Base-by-base conservation (phyloP, 2,888 invertebrate genomes). In the Andrena camellia region DNA sequence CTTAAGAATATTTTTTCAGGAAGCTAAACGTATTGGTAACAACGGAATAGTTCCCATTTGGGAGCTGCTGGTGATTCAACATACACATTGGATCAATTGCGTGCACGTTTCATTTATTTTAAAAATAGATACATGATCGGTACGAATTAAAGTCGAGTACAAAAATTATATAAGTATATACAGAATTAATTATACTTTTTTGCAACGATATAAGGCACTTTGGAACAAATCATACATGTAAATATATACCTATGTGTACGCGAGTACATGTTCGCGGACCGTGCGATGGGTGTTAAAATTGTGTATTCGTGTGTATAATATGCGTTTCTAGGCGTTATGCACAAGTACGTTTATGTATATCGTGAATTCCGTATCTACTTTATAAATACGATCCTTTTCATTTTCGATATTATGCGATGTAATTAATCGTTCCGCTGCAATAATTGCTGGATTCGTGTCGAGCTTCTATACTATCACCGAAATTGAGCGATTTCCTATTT, bases 401-500 rank as follows among this genome's bases (percentile, higher is more conserved):
- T 64, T 31, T 48, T 70, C 26, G 60, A 62, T 81, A 90, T 92
- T 92, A 94, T 90, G 94, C 92, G 87, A 94, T 94, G 82, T 93
- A 94, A 88, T 94, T 94, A 75, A 94, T 94, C 54, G 94, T 94
- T 73, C 94, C 94, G 60, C 94, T 94, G 84, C 94, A 94, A 79
- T 94, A 94, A 88, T 93, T 94, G 85, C 91, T 93, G 78, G 91
- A 86, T 81, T 94, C 94, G 84, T 94, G 94, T 60, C 93, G 90
- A 29, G 89, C 85, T 52, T 94, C 94, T 76, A 93, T 89, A 81
- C 93, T 94, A 73, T 94, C 94, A 23, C 94, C 94, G 75, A 94
- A 94, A 86, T 94, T 94, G 29, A 94, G 87, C 8, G 94, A 94
- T 85, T 94, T 94, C 26, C 94, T 87, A 88, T 94, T 94, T 67